A percentile compares a stretch with the other conserved stretches of the same genome.
These are phyloP conservation scores for Alosa alosa DNA, from an alignment of 2,113 vertebrate genomes.

Conservation along the genomic window DNA sequence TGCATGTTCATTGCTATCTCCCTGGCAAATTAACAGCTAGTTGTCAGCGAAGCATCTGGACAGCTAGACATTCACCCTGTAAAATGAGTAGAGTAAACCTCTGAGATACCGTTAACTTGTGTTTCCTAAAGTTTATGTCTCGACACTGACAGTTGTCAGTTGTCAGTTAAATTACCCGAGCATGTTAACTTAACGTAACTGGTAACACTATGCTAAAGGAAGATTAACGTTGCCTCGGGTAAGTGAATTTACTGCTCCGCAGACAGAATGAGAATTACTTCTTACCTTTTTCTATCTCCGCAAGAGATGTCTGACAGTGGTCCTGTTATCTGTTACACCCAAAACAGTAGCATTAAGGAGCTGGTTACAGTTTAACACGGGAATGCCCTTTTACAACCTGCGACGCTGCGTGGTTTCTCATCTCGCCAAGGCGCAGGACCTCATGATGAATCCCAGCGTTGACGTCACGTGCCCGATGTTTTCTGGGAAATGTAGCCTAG, in stretches of 20 bases:
- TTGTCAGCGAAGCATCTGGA: too few relatives aligned
- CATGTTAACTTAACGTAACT: background rate
- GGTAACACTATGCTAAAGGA: background rate
- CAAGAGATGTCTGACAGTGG: background rate
- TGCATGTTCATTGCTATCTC: too few relatives aligned
- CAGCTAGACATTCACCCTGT: too few relatives aligned
- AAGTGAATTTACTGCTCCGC: background rate
- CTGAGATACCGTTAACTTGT: too few relatives aligned
- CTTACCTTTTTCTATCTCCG: background rate
- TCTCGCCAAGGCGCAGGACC: background rate
- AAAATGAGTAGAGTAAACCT: too few relatives aligned
- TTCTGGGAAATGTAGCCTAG: background rate
- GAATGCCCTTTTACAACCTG: background rate
- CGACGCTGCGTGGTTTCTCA: background rate
- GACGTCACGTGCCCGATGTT: background rate
- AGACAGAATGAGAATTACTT: background rate
- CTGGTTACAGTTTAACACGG: background rate
- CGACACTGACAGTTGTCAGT: too few relatives aligned
- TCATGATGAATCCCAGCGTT: background rate
- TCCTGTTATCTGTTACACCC: background rate
- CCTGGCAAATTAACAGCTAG: too few relatives aligned
- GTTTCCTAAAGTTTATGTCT: too few relatives aligned
- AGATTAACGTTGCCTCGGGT: background rate
- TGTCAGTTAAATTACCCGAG: too few relatives aligned
- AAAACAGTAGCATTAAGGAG: background rate